These are phyloP conservation scores for Tetrao urogallus DNA, from an alignment of 2,113 vertebrate genomes.

Conservation along the genomic window DNA sequence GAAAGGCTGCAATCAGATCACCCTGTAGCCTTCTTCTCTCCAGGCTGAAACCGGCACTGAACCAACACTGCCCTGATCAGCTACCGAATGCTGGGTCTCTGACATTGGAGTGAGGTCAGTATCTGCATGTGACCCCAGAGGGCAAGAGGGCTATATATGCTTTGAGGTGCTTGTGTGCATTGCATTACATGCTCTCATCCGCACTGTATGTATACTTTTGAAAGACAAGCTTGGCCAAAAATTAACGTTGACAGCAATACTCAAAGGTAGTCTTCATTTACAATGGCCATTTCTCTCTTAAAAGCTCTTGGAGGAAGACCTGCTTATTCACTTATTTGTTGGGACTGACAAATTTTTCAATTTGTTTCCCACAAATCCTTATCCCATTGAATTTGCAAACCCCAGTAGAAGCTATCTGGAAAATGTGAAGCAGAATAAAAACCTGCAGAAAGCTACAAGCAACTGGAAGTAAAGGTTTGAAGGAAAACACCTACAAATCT, in stretches of 20 bases:
- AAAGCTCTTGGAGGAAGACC: not conserved
- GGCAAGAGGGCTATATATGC: not conserved
- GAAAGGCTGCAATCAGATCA: no score
- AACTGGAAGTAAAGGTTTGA: slow-evolving; percentile 2
- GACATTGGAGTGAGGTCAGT: not conserved
- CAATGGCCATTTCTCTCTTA: not conserved
- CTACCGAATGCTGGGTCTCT: not conserved
- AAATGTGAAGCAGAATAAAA: not conserved
- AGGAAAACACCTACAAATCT: slow-evolving; percentile 27
- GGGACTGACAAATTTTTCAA: not conserved
- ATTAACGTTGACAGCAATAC: not conserved
- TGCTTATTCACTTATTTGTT: not conserved
- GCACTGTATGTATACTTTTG: not conserved
- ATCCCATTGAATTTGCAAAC: not conserved
- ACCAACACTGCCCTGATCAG: not conserved
- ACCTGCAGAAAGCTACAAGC: not conserved
- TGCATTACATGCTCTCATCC: not conserved
- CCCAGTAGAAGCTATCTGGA: not conserved
- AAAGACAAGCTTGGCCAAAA: not conserved
- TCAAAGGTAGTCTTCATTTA: not conserved
- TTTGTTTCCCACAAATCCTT: not conserved
- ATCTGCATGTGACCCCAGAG: not conserved
- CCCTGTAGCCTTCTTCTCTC: no score
- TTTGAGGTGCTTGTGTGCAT: not conserved
- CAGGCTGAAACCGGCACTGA: not conserved